Percentiles rank a stretch among this genome's conserved stretches.
Evolutionary conservation across 2,888 invertebrate species (phyloP).

Genomic region (Galeopsomyia nigrocyanea): DNA sequence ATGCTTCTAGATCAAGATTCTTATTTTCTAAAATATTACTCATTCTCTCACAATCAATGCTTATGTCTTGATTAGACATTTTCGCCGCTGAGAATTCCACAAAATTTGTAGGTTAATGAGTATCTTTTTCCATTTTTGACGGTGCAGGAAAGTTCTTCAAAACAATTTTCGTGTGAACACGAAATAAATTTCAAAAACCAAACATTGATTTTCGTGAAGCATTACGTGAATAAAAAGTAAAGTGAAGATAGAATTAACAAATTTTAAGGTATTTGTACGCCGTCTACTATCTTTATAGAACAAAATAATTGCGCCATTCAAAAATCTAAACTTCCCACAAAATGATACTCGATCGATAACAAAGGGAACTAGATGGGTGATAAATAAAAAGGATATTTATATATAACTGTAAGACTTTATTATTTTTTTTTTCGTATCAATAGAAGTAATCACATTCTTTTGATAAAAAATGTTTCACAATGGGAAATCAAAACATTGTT

Average conservation of each 20-base stretch:
- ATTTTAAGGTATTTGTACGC: too few relatives aligned
- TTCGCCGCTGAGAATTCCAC: constrained; percentile 15
- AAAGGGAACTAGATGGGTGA: not conserved
- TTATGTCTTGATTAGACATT: constrained; percentile 60
- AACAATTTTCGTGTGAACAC: not conserved
- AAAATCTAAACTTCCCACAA: too few relatives aligned
- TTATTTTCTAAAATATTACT: constrained; percentile 58
- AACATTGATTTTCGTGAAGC: too few relatives aligned
- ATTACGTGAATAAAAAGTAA: too few relatives aligned
- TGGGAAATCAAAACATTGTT: constrained; percentile 35
- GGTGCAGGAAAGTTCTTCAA: not conserved
- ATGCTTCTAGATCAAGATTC: constrained; percentile 72
- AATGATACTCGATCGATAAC: too few relatives aligned
- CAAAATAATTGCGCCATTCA: too few relatives aligned
- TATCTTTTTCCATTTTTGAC: constrained; percentile 2
- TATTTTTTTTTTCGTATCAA: constrained; percentile 13
- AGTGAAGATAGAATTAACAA: too few relatives aligned
- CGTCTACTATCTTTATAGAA: too few relatives aligned
- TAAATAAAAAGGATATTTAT: constrained; percentile 3
- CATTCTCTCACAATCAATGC: constrained; percentile 59
- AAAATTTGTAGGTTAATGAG: constrained; percentile 34
- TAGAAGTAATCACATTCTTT: constrained; percentile 29
- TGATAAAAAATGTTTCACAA: constrained; percentile 34
- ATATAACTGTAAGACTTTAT: constrained; percentile 4
- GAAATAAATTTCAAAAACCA: too few relatives aligned